Evolutionary conservation across 1,140 invertebrate species (phyloP), one percentile per base, ranked within the genome.

Genomic region (Sarcophaga peregrina): DNA sequence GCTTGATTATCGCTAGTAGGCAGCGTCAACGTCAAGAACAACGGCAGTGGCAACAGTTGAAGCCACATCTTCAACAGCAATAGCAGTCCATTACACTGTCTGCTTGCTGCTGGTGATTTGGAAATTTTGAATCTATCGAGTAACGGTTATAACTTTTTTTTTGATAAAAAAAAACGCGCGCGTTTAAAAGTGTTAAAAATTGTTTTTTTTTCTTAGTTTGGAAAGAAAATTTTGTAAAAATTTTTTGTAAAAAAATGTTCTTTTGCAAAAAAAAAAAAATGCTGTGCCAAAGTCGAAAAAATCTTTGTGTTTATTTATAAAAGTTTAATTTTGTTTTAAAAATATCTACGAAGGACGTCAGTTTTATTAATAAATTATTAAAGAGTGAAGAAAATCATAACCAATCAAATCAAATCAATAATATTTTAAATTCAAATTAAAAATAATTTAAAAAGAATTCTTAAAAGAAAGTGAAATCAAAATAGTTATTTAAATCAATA

Each of bases 281-380:
- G 3, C 8, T 8, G 8, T 72, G 8, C 25, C n/a, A 20, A 37
- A 17, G 8, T 20, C n/a, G 8, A 72, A 4, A 1, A 48, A 46
- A 47, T 11, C 54, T 13, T n/a, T 58, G 20, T 74, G n/a, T 48
- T 76, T 46, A 46, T 76, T n/a, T 74, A 82, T 73, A 82, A 75
- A 74, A 50, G 15, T 45, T 37, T 54, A 58, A 81, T 25, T 8
- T 68, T 68, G 62, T 68, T 68, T 81, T 82, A 82, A 82, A 75
- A 54, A 45, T 82, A 45, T 72, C 48, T 11, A n/a, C 74, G 81
- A 48, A 68, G 62, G 62, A 68, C 62, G 20, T 73, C 81, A 82
- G 50, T 52, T 52, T 52, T 52, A 10, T 52, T 52, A 9, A 52
- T 10, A 52, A 52, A 52, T 52, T 52, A 52, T 52, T 52, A 9